Evolutionary conservation across 2,888 invertebrate species (phyloP).

Genomic region (Lordiphosa fenestrarum): DNA sequence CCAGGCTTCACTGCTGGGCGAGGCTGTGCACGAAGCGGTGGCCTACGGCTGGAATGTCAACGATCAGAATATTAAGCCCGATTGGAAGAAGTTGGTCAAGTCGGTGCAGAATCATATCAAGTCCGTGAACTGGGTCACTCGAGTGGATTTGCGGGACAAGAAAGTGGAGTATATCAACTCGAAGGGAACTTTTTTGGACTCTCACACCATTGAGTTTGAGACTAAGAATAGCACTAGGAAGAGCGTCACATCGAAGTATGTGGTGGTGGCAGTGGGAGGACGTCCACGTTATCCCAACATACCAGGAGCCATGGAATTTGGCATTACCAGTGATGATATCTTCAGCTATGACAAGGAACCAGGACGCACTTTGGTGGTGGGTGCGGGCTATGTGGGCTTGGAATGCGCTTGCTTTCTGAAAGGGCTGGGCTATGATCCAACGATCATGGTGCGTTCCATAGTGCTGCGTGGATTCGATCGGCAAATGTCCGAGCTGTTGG

Average conservation of each 20-base stretch:
- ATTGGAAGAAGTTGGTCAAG: conserved; percentile 88
- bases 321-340: conserved; percentile 95
- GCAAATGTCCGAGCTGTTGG: conserved; percentile 91
- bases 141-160: conserved; percentile 94
- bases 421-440: conserved; percentile 90
- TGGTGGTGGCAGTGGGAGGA: conserved; percentile 94
- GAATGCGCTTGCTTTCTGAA: conserved; percentile 97
- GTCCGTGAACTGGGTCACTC: conserved; percentile 96
- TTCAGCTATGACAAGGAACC: conserved; percentile 91
- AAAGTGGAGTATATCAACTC: conserved; percentile 94
- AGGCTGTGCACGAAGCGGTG: conserved; percentile 90
- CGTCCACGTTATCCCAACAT: conserved; percentile 92
- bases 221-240: conserved; percentile 85
- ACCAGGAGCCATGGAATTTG: conserved; percentile 90
- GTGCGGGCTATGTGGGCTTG: conserved; percentile 95
- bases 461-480: conserved; percentile 94
- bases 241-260: conserved; percentile 85
- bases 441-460: conserved; percentile 92
- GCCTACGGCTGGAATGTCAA: conserved; percentile 90
- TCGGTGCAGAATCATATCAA: conserved; percentile 94
- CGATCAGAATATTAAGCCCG: conserved; percentile 83
- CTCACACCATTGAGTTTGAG: conserved; percentile 87
- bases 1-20: conserved; percentile 94
- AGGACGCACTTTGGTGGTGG: conserved; percentile 92
- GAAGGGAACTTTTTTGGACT: conserved; percentile 87